phyloP scores from a whole-genome alignment of 2,113 vertebrate species.

The Phylloscopus trochilus region DNA sequence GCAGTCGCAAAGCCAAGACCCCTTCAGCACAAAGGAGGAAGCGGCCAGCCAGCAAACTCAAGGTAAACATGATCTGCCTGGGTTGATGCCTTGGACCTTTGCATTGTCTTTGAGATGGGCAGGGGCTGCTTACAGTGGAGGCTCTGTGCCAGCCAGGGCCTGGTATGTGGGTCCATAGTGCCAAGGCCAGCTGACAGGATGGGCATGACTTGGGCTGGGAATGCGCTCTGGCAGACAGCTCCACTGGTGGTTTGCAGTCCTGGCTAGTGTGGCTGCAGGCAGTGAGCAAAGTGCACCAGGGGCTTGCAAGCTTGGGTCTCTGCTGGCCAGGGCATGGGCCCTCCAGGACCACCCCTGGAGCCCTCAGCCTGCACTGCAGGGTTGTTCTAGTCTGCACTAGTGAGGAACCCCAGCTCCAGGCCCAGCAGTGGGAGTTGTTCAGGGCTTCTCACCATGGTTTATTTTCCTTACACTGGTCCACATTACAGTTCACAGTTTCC shows the following conservation, averaged over 20 bases:
- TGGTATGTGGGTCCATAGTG: not conserved
- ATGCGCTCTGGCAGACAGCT: not conserved
- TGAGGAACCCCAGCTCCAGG: too few relatives aligned
- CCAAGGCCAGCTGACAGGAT: not conserved
- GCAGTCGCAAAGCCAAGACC: too few relatives aligned
- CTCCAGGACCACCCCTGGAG: too few relatives aligned
- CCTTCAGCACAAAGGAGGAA: not conserved
- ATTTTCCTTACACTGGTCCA: too few relatives aligned
- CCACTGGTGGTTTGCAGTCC: not conserved
- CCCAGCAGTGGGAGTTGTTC: too few relatives aligned
- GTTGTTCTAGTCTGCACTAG: too few relatives aligned
- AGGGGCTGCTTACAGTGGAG: not conserved
- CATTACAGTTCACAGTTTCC: too few relatives aligned
- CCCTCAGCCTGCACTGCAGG: too few relatives aligned
- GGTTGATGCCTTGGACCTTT: not conserved
- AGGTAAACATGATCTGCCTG: slow-evolving; percentile 28
- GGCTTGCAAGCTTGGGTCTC: too few relatives aligned
- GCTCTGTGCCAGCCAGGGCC: not conserved
- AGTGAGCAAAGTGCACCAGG: too few relatives aligned
- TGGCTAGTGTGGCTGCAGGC: not conserved
- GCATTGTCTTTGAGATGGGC: not conserved
- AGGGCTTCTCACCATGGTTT: too few relatives aligned
- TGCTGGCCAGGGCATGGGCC: too few relatives aligned
- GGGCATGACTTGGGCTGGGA: not conserved
- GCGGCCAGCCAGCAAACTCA: not conserved